Evolutionary conservation across 2,113 vertebrate genomes (phyloP).

Genomic region (Macquaria ambigua): DNA sequence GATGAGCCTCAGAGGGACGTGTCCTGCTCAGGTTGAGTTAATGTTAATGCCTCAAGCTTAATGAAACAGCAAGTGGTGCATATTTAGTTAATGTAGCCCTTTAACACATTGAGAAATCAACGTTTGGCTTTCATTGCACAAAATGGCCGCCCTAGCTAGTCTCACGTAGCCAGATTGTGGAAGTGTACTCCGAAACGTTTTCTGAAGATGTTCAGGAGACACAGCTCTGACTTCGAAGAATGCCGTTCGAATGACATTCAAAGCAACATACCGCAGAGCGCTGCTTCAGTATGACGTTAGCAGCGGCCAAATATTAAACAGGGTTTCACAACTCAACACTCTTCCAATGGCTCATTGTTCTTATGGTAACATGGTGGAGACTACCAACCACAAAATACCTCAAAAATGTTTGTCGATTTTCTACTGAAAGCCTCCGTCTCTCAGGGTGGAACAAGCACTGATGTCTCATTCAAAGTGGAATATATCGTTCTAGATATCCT

Average conservation of each 20-base stretch:
- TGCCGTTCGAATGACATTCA: not conserved
- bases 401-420: not conserved
- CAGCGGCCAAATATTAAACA: not conserved
- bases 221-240: not conserved
- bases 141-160: not conserved
- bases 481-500: not conserved
- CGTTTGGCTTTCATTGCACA: conserved; percentile 46
- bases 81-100: conserved; percentile 79
- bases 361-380: not conserved
- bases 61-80: conserved; percentile 69
- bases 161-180: not conserved
- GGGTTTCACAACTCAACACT: not conserved
- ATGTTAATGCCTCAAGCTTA: conserved; percentile 17
- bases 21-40: not conserved
- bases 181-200: not conserved
- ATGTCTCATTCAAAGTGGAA: not conserved
- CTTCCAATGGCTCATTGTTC: not conserved
- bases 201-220: not conserved
- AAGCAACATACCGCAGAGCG: not conserved
- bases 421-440: not conserved
- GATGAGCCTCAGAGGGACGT: not conserved
- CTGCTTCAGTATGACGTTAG: conserved; percentile 18
- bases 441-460: not conserved
- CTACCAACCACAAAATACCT: not conserved
- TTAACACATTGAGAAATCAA: conserved; percentile 54